Percentiles rank a stretch among this genome's conserved stretches.
Conservation (phyloP, 2,113 vertebrate species). For the Lepisosteus osseus region DNA sequence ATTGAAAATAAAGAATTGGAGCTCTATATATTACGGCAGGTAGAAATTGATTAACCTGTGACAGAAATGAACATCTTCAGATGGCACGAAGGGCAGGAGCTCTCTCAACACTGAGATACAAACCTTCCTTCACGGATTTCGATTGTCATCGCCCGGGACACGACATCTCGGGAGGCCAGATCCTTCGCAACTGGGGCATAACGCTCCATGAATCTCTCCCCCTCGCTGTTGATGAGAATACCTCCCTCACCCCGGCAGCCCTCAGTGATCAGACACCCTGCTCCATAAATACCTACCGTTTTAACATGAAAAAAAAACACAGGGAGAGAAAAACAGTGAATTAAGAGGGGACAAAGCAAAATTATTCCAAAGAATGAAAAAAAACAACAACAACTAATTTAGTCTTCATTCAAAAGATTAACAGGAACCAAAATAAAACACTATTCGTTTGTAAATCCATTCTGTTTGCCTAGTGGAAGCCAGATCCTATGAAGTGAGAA, state of each 20-base stretch:
- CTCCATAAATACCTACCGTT: conserved; percentile 87
- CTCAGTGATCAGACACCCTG: conserved; percentile 95
- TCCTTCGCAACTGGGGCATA: conserved; percentile 96
- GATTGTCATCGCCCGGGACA: conserved; percentile 94
- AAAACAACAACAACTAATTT: no score
- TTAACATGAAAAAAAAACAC: not conserved
- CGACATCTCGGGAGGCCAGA: conserved; percentile 92
- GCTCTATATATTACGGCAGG: not conserved
- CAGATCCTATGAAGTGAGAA: not conserved
- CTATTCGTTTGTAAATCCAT: no score
- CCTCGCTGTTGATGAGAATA: conserved; percentile 93
- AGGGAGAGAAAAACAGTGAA: not conserved
- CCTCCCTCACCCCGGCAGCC: conserved; percentile 96
- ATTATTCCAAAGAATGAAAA: not conserved
- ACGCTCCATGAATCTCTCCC: conserved; percentile 97
- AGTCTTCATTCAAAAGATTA: no score
- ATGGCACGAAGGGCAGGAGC: not conserved
- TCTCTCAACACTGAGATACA: conserved; percentile 19
- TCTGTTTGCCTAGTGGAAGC: no score
- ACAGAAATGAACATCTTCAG: not conserved
- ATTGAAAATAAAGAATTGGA: no score
- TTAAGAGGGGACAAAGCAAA: not conserved
- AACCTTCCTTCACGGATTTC: conserved; percentile 96
- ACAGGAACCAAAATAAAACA: no score
- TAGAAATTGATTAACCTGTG: not conserved